Evolutionary conservation across 2,888 invertebrate species (phyloP).

Genomic region (Xestia ashworthii): DNA sequence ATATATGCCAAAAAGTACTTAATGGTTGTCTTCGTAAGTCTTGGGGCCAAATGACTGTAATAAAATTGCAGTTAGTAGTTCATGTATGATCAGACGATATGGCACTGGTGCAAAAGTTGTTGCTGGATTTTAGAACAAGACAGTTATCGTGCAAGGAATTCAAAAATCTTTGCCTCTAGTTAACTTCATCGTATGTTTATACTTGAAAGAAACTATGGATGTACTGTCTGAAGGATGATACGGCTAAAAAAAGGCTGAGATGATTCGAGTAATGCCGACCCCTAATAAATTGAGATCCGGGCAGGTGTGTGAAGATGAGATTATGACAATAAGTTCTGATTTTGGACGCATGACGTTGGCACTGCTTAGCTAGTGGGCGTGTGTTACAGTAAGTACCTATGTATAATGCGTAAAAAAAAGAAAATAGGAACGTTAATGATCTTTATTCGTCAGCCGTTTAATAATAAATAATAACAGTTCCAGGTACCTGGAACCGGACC

Average conservation of each 20-base stretch:
- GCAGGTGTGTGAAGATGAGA: neutral
- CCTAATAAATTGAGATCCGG: neutral
- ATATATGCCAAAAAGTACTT: slow-evolving; percentile 3
- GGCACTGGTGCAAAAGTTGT: slow-evolving; percentile 9
- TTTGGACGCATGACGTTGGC: neutral
- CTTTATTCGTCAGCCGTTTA: neutral
- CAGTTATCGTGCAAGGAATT: neutral
- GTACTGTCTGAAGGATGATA: neutral
- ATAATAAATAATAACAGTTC: no score
- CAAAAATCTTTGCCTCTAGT: neutral
- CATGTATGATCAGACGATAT: neutral
- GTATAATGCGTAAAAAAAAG: neutral
- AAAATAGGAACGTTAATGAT: neutral
- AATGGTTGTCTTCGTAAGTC: slow-evolving; percentile 22
- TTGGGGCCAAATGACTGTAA: neutral
- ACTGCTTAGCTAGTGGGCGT: neutral
- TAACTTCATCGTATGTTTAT: neutral
- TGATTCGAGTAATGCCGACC: neutral
- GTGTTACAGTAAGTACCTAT: neutral
- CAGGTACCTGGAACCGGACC: no score
- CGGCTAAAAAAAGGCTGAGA: neutral
- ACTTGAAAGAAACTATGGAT: neutral
- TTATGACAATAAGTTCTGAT: neutral
- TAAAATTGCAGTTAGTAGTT: neutral
- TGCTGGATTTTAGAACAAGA: neutral